Conservation (phyloP, 2,113 vertebrate genomes). For the Donacobius atricapilla region DNA sequence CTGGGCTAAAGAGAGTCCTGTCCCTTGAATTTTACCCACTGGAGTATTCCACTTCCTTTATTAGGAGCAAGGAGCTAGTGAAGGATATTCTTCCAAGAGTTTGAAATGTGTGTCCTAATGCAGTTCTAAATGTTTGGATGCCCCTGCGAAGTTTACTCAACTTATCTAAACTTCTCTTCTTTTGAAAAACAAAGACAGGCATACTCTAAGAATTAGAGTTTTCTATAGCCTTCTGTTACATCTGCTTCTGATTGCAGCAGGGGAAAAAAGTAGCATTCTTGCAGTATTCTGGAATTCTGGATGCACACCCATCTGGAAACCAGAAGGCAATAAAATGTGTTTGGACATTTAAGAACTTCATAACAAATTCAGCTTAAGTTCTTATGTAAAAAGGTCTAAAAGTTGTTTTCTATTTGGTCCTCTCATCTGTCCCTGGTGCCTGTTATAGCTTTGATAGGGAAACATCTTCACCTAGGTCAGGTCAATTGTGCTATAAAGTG, state of each 20-base stretch:
- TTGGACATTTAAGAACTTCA: not conserved
- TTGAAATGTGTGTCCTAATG: not conserved
- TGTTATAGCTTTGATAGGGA: not conserved
- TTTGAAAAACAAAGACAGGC: not conserved
- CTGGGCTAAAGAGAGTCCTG: not conserved
- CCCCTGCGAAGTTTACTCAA: not conserved
- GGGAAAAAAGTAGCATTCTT: not conserved
- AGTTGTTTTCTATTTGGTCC: not conserved
- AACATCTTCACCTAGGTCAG: not conserved
- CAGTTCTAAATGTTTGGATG: not conserved
- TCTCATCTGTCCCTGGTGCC: not conserved
- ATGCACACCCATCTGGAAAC: slow-evolving; percentile 3
- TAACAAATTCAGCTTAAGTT: not conserved
- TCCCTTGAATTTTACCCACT: not conserved
- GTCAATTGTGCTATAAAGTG: not conserved
- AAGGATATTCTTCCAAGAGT: not conserved
- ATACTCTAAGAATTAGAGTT: not conserved
- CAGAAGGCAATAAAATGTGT: slow-evolving; percentile 12
- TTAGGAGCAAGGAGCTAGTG: not conserved
- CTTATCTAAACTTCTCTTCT: not conserved
- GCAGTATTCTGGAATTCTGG: slow-evolving; percentile 24
- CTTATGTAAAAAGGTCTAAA: not conserved
- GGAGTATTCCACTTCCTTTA: not conserved
- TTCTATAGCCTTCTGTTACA: not conserved
- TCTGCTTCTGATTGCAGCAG: slow-evolving; percentile 1